Conservation (phyloP, 1,140 invertebrate genomes). For the Sarcophaga peregrina region DNA sequence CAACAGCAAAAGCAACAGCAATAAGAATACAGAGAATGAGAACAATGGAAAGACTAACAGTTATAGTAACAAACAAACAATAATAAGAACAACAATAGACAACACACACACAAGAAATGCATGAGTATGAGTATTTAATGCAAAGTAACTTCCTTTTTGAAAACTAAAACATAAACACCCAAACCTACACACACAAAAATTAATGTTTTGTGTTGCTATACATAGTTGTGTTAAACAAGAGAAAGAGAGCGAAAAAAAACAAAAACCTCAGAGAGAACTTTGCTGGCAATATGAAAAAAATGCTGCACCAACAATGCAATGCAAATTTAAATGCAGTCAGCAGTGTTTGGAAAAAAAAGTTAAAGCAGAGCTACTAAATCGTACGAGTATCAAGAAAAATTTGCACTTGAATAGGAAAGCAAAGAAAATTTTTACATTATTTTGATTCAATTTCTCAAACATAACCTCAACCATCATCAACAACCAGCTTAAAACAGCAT, state of each 20-base stretch:
- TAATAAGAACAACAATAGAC: neutral
- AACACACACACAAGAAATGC: neutral
- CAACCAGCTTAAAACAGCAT: neutral
- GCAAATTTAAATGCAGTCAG: neutral
- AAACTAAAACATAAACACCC: too few relatives aligned
- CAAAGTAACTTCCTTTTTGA: neutral
- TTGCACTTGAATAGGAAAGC: conserved; percentile 16
- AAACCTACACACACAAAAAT: too few relatives aligned
- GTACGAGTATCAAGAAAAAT: too few relatives aligned
- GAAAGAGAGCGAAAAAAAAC: neutral
- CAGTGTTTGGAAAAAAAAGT: neutral
- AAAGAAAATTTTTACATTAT: conserved; percentile 21
- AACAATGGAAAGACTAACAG: too few relatives aligned
- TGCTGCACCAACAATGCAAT: too few relatives aligned
- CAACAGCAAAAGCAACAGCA: too few relatives aligned
- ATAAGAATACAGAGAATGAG: too few relatives aligned
- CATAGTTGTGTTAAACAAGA: neutral
- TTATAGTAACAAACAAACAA: neutral
- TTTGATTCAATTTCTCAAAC: conserved; percentile 13
- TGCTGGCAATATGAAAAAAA: too few relatives aligned
- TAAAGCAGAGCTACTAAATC: neutral
- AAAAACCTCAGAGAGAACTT: neutral
- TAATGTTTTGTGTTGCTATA: too few relatives aligned
- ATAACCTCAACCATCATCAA: too few relatives aligned
- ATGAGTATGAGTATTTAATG: conserved; percentile 18